A percentile compares a stretch with the other conserved stretches of the same genome.
Evolutionary conservation across 2,113 vertebrate genomes (phyloP).

Genomic region (Clarias magur): DNA sequence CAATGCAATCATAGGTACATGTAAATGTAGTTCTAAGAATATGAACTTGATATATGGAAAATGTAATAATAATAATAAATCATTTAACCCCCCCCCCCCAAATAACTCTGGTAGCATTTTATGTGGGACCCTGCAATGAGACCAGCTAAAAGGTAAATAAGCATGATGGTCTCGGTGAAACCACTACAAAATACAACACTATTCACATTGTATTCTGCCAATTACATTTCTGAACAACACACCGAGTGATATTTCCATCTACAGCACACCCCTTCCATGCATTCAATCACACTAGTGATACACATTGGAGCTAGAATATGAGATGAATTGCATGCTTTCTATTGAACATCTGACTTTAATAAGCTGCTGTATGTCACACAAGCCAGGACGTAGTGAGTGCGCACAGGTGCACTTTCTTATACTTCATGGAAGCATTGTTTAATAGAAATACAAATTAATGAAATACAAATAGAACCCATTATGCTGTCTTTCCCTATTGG

Average conservation of each 20-base stretch:
- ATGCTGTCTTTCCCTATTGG: background rate
- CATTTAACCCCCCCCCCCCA: no score
- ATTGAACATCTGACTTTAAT: background rate
- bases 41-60: background rate
- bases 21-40: no score
- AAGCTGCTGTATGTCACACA: background rate
- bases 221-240: background rate
- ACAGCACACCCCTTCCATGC: background rate
- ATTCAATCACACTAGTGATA: background rate
- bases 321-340: background rate
- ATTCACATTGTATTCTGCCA: background rate
- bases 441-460: background rate
- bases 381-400: background rate
- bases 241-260: background rate
- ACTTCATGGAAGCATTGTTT: background rate
- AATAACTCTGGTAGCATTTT: no score
- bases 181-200: background rate
- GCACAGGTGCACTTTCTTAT: background rate
- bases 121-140: background rate
- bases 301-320: background rate
- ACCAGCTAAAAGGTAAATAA: background rate
- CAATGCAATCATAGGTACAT: background rate
- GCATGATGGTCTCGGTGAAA: background rate
- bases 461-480: background rate
- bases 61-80: background rate